Conservation (phyloP, 2,113 vertebrate species). For the Strix aluco region DNA sequence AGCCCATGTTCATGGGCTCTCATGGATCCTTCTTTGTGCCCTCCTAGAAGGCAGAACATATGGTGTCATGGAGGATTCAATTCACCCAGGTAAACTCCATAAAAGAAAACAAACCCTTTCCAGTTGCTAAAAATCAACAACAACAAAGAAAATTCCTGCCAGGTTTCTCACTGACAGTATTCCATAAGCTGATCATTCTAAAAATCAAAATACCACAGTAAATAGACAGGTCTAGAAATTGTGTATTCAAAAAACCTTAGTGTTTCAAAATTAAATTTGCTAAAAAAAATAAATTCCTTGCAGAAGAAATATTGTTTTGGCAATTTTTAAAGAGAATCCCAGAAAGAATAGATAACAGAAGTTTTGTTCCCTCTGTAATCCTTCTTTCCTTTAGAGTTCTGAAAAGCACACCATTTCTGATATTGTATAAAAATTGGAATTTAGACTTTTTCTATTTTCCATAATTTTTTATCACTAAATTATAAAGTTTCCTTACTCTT, state of each 20-base stretch:
- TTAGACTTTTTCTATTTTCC: not conserved
- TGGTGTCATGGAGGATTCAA: not conserved
- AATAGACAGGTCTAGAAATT: not conserved
- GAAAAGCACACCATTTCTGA: not conserved
- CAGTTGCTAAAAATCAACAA: rapidly evolving
- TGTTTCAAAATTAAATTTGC: not conserved
- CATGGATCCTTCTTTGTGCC: not conserved
- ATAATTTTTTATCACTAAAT: not conserved
- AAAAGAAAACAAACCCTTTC: not conserved
- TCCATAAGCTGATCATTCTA: not conserved
- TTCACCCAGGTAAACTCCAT: not conserved
- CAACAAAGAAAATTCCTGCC: not conserved
- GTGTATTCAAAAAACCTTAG: not conserved
- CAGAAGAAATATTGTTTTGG: not conserved
- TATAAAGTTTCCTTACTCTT: not conserved
- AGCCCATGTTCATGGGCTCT: not conserved
- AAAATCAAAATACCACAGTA: not conserved
- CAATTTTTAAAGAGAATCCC: not conserved
- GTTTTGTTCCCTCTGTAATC: not conserved
- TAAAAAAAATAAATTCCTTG: not conserved
- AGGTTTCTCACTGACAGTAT: not conserved
- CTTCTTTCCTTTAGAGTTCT: not conserved
- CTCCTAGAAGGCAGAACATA: not conserved
- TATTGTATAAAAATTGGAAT: not conserved
- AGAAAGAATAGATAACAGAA: not conserved